Base-by-base conservation (phyloP, 2,113 vertebrate genomes). In the Apteryx mantelli region DNA sequence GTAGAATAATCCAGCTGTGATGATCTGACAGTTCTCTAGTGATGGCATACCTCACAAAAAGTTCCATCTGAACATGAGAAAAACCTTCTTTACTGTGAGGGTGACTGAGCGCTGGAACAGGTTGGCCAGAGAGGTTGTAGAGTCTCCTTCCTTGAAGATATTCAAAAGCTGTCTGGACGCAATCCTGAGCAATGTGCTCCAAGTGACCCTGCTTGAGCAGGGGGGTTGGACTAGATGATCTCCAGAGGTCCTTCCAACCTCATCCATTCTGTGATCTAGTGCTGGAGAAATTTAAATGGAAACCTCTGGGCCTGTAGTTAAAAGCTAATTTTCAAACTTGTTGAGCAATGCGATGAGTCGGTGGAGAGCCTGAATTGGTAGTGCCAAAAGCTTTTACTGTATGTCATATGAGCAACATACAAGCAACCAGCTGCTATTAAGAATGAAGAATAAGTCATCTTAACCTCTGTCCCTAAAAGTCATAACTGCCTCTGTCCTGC, bases 401-500 rank as follows among this genome's bases (percentile, higher is more conserved):
- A 13, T 53, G 2, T 70, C 24, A 0, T 69, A 69, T 71, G 56
- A 87, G 38, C 81, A 55, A 13, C 24, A 0, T 28, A 55, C 26
- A n/a, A 44, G 42, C 77, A 92, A 30, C 81, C 21, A 66, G 34
- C 36, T 89, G 63, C 86, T 93, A 53, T 76, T 53, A 66, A 58
- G 58, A 91, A 25, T 79, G 78, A 70, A 93, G 85, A 95, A 46
- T 77, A 93, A 78, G 46, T 91, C 20, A 2, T 82, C 70, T 52
- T 93, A 88, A 92, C 61, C 75, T 89, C 0, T 0, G 30, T 86
- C 46, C 36, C 15, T 71, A 71, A n/a, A 93, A 96, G 80, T 76
- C 91, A 85, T 48, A 68, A 53, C 63, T 88, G 86, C 34, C 46
- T 93, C 86, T 95, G 89, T 92, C 89, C 93, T 89, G 82, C 86